Evolutionary conservation across 2,888 invertebrate genomes (phyloP), one percentile per base, ranked within the genome.

Genomic region (Criorhina ranunculi): DNA sequence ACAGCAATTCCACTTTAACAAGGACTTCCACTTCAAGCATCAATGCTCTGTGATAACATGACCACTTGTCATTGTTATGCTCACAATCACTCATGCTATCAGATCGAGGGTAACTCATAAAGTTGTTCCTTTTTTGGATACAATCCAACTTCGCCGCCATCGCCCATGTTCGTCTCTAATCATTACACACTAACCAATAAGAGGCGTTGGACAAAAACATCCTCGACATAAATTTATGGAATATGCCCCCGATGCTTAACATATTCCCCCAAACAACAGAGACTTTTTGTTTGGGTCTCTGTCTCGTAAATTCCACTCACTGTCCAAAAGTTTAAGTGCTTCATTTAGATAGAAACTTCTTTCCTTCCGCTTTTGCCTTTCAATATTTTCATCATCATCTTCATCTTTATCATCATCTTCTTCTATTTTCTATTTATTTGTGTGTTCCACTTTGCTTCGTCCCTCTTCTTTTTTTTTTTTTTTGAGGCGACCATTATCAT

Each of bases 321-420:
- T 77, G 76, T 70, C 70, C 76, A 29, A 82, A 70, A 82, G 77
- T 82, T 82, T 82, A 82, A 82, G 81, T 82, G 81, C 81, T 77
- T 82, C 81, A 82, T 77, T 82, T 77, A 46, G 19, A 76, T 49
- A 55, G 57, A 75, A 76, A 62, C 4, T 75, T 81, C 64, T 81
- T 76, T 70, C 76, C 69, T 76, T 81, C 76, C 81, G 76, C 62
- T 69, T n/a, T 57, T 75, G 64, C 64, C 70, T 70, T 53, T 77
- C 77, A 70, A 77, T 77, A 82, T 82, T 70, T 82, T 57, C 64
- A 57, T 55, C 64, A 57, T 55, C 70, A 64, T 81, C 69, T 29
- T 76, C 44, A 37, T 57, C 49, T 51, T 51, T 44, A 19, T 55
- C 33, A 24, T 69, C 53, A 31, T 76, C 31, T 15, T 51, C n/a